These are phyloP conservation scores for Lycocerus yunnanus DNA, from an alignment of 2,888 invertebrate species.

Conservation along the genomic window DNA sequence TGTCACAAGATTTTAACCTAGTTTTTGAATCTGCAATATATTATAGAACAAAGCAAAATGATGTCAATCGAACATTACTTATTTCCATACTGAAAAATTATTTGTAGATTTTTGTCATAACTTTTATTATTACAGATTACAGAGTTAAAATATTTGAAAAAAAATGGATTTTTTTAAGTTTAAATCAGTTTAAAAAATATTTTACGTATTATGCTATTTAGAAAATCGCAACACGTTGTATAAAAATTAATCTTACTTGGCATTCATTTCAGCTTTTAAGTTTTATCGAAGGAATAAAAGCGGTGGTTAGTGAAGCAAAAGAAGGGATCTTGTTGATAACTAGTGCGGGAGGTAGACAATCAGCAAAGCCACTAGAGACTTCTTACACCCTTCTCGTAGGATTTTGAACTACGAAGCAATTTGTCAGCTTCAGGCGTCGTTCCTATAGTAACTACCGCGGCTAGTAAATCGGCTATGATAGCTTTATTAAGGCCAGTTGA, in stretches of 20 bases:
- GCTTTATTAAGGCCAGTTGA: slow-evolving; percentile 50
- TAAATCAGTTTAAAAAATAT: neutral
- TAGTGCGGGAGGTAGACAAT: slow-evolving; percentile 24
- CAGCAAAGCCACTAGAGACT: slow-evolving; percentile 28
- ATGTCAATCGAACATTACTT: neutral
- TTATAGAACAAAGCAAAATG: neutral
- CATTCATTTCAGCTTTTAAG: neutral
- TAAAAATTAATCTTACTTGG: neutral
- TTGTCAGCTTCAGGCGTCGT: slow-evolving; percentile 39
- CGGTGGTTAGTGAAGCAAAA: slow-evolving; percentile 16
- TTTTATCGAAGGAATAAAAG: slow-evolving; percentile 9
- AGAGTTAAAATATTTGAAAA: neutral
- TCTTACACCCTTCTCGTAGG: slow-evolving; percentile 30
- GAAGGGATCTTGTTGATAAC: slow-evolving; percentile 24
- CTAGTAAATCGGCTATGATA: slow-evolving; percentile 45
- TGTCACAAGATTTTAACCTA: neutral
- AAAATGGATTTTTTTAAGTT: neutral
- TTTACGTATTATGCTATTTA: neutral
- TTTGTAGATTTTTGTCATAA: neutral
- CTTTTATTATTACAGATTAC: neutral
- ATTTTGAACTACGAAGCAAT: slow-evolving; percentile 33
- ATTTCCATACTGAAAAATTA: neutral
- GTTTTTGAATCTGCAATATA: neutral
- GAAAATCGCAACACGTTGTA: neutral
- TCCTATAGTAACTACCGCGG: slow-evolving; percentile 39